Percentiles rank a stretch among this genome's conserved stretches.
Evolutionary conservation across 2,888 invertebrate species (phyloP).

Genomic region (Acholoe squamosa): DNA sequence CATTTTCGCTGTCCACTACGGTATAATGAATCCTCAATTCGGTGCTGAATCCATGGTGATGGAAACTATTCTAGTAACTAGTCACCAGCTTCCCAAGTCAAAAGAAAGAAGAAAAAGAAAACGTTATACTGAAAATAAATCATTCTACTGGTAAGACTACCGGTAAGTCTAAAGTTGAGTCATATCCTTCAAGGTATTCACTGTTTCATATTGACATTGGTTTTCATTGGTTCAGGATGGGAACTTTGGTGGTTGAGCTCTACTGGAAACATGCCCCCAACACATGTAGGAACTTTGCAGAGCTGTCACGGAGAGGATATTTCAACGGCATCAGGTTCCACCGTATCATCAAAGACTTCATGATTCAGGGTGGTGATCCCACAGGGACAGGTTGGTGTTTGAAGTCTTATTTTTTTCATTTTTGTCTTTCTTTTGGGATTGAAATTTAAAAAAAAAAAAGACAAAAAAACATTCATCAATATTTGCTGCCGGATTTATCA

Average conservation of each 20-base stretch:
- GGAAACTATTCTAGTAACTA: no score
- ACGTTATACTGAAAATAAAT: no score
- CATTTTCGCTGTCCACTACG: no score
- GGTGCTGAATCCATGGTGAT: no score
- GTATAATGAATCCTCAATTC: no score
- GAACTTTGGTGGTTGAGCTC: conserved; percentile 93
- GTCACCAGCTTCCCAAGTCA: no score
- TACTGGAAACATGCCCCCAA: conserved; percentile 99
- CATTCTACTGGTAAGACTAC: no score
- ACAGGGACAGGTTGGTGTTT: conserved; percentile 90
- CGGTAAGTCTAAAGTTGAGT: no score
- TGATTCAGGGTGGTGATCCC: conserved; percentile 93
- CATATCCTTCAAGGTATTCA: no score
- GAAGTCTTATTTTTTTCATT: not conserved
- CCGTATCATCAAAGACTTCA: conserved; percentile 91
- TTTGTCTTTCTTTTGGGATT: no score
- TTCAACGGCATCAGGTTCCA: conserved; percentile 98
- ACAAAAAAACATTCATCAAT: not conserved
- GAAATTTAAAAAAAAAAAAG: not conserved
- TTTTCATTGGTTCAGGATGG: conserved; percentile 87
- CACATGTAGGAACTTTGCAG: conserved; percentile 98
- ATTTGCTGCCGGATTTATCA: not conserved
- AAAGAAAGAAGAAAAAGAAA: no score
- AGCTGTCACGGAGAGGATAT: conserved; percentile 95
- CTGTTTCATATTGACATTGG: not conserved